phyloP scores from a whole-genome alignment of 2,113 vertebrate species.

The Carassius auratus region DNA sequence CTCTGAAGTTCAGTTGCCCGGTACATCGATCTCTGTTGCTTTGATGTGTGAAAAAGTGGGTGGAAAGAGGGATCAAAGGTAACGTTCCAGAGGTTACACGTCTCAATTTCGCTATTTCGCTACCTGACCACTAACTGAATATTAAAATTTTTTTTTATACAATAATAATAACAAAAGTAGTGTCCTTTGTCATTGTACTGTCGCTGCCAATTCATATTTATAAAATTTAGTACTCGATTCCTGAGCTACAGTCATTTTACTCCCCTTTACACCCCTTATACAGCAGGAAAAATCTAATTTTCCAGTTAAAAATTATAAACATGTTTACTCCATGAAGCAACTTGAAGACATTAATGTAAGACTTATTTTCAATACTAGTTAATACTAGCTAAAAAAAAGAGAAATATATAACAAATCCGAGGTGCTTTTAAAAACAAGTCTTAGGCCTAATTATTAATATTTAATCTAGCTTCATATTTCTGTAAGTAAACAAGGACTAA shows the following conservation, averaged over 20 bases:
- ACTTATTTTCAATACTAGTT: too few species aligned
- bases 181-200: neutral
- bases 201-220: neutral
- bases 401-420: too few species aligned
- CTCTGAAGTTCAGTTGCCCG: slow-evolving; percentile 53
- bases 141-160: neutral
- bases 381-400: too few species aligned
- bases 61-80: slow-evolving; percentile 57
- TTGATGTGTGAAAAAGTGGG: slow-evolving; percentile 54
- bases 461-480: neutral
- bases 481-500: neutral
- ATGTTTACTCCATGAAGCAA: too few species aligned
- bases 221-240: too few species aligned
- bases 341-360: too few species aligned
- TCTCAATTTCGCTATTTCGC: neutral
- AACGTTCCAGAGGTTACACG: slow-evolving; percentile 47
- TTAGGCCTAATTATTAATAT: too few species aligned
- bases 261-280: too few species aligned
- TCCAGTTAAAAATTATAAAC: too few species aligned
- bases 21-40: slow-evolving; percentile 61
- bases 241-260: too few species aligned
- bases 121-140: neutral
- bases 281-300: too few species aligned
- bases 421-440: too few species aligned
- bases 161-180: neutral